Evolutionary conservation across 2,113 vertebrate species (phyloP).

Genomic region (Phyllostomus hastatus): DNA sequence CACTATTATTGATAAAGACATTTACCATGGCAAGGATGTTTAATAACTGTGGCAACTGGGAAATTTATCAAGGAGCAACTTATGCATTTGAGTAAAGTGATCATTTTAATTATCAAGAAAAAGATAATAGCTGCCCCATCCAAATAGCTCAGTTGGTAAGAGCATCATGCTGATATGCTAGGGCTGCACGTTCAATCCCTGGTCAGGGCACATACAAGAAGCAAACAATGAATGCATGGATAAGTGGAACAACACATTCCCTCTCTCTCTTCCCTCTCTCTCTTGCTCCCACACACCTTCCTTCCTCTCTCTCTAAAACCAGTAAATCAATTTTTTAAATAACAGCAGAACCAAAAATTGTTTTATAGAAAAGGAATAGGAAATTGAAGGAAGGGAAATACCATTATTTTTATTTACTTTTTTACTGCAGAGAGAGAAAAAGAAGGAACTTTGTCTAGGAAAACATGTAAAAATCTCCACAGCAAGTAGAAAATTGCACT

Average conservation of each 20-base stretch:
- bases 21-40: not conserved
- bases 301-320: too few relatives aligned
- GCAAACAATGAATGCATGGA: too few relatives aligned
- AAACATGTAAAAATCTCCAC: conserved; percentile 33
- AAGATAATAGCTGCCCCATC: not conserved
- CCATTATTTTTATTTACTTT: not conserved
- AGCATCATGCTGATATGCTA: too few relatives aligned
- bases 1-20: not conserved
- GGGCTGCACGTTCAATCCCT: too few relatives aligned
- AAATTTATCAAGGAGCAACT: not conserved
- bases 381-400: not conserved
- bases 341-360: not conserved
- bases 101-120: not conserved
- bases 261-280: too few relatives aligned
- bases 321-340: too few relatives aligned
- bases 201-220: too few relatives aligned
- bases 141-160: too few relatives aligned
- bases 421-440: not conserved
- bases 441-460: not conserved
- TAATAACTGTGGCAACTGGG: not conserved
- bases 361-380: not conserved
- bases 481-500: conserved; percentile 54
- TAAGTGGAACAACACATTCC: too few relatives aligned
- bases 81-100: not conserved
- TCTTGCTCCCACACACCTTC: too few relatives aligned